phyloP scores from a whole-genome alignment of 2,113 vertebrate genomes.

The Lagopus leucura region DNA sequence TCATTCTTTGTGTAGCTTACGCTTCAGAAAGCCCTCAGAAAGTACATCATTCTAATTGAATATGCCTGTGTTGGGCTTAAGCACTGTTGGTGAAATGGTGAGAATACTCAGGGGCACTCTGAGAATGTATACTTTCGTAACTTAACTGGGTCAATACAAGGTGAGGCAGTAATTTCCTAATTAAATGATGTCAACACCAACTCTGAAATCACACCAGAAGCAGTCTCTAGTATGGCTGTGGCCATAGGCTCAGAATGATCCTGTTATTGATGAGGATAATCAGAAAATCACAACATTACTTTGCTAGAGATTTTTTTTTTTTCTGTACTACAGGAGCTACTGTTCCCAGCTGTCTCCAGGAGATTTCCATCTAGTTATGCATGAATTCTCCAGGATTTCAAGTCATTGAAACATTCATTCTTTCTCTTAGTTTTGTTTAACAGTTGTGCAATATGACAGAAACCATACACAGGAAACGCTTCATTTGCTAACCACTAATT shows the following conservation, averaged over 20 bases:
- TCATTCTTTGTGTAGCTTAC: background rate
- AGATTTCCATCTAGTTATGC: background rate
- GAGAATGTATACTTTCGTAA: background rate
- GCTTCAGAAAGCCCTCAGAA: background rate
- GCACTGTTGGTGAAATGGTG: background rate
- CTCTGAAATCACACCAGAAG: background rate
- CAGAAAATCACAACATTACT: background rate
- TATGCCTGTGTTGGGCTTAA: background rate
- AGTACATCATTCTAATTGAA: background rate
- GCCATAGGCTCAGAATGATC: background rate
- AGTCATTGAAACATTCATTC: background rate
- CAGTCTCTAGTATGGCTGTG: background rate
- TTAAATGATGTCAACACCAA: background rate
- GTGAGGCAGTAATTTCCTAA: background rate
- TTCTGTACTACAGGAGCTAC: background rate
- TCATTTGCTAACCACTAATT: constrained; percentile 5
- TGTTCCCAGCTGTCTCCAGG: background rate
- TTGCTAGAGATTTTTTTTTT: background rate
- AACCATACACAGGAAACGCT: background rate
- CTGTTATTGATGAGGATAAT: background rate
- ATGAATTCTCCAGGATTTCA: background rate
- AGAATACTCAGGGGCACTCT: background rate
- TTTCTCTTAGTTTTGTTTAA: background rate
- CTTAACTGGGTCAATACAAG: background rate
- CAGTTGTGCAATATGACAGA: background rate